Conservation (phyloP, 2,113 vertebrate genomes). For the Micronycteris hirsuta region DNA sequence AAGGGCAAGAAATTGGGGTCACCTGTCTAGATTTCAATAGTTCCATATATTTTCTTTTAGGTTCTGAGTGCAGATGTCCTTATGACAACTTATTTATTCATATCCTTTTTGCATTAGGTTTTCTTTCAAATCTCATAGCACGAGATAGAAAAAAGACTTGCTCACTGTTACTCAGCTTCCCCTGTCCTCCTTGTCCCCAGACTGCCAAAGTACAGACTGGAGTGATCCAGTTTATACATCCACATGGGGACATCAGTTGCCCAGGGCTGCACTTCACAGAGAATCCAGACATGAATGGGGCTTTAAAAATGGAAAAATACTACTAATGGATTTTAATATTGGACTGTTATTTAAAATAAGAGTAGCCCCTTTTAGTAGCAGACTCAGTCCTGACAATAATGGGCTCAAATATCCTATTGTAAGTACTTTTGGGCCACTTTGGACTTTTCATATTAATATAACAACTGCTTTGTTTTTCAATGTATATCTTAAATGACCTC, state of each 20-base stretch:
- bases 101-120: background rate
- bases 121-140: background rate
- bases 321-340: background rate
- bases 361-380: background rate
- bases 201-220: background rate
- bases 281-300: background rate
- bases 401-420: background rate
- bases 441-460: background rate
- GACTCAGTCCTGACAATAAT: background rate
- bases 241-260: background rate
- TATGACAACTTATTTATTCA: conserved; percentile 2
- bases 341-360: background rate
- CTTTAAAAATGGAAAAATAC: background rate
- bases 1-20: background rate
- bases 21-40: background rate
- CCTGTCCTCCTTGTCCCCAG: background rate
- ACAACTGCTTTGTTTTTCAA: background rate
- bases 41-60: background rate
- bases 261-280: background rate
- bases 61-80: background rate
- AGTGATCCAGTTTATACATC: background rate
- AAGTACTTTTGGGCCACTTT: background rate
- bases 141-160: background rate
- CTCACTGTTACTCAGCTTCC: background rate
- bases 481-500: background rate